phyloP scores from a whole-genome alignment of 2,113 vertebrate species.

The Actenoides lindsayi region DNA sequence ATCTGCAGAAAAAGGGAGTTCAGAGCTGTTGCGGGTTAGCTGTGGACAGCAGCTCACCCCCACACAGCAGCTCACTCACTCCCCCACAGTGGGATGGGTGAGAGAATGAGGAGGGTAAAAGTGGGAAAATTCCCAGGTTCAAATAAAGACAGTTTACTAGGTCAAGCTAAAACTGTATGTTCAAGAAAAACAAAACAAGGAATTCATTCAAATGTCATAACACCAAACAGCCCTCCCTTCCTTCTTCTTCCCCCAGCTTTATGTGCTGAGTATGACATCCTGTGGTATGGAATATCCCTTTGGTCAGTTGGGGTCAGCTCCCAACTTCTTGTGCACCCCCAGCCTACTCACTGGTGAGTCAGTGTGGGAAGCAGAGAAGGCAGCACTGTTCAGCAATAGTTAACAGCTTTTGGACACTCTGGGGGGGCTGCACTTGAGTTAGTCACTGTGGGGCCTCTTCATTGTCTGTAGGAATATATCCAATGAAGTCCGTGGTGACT shows the following conservation, averaged over 20 bases:
- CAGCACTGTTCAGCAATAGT: neutral
- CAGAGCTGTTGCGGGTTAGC: neutral
- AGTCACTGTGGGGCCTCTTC: neutral
- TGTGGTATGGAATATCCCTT: neutral
- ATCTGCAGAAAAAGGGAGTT: neutral
- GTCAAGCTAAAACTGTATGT: neutral
- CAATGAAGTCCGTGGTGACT: neutral
- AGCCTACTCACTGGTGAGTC: fast-evolving
- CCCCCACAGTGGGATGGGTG: no score
- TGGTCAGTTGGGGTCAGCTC: neutral
- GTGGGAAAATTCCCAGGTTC: neutral
- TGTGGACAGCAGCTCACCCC: neutral
- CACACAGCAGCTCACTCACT: neutral
- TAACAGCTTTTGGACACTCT: neutral
- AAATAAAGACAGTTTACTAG: neutral
- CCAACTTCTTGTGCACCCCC: neutral
- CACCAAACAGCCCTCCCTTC: neutral
- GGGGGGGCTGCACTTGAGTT: neutral
- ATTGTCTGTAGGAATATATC: neutral
- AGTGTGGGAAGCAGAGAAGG: neutral
- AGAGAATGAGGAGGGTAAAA: neutral
- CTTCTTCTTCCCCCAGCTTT: neutral
- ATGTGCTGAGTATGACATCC: fast-evolving
- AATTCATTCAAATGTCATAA: fast-evolving
- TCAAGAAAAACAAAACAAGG: neutral